Evolutionary conservation across 2,113 vertebrate genomes (phyloP).

Genomic region (Lethenteron reissneri): DNA sequence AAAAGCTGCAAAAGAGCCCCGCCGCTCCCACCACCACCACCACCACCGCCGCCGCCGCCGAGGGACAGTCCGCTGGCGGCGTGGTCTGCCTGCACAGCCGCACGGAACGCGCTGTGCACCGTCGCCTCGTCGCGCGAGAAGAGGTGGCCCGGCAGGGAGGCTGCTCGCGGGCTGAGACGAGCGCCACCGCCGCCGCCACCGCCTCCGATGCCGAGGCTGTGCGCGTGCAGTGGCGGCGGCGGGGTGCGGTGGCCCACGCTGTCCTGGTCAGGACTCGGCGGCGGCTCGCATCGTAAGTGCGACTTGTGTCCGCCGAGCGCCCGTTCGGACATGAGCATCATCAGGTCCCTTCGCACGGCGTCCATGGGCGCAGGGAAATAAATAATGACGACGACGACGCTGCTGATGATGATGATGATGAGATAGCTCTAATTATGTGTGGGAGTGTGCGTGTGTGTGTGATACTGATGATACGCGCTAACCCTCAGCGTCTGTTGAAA

Average conservation of each 20-base stretch:
- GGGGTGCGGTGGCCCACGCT: background rate
- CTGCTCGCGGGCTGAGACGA: background rate
- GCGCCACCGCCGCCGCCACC: background rate
- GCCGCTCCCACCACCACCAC: too few species aligned
- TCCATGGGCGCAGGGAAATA: background rate
- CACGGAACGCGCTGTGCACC: background rate
- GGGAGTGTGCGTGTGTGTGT: too few species aligned
- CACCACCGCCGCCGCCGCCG: too few species aligned
- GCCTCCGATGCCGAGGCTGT: background rate
- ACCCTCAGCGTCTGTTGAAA: too few species aligned
- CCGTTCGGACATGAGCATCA: conserved; percentile 5
- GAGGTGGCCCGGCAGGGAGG: conserved; percentile 3
- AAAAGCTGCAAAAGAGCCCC: background rate
- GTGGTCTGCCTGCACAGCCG: background rate
- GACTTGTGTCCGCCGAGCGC: background rate
- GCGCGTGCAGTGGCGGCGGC: background rate
- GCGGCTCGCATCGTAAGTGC: background rate
- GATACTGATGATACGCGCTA: too few species aligned
- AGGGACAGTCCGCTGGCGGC: background rate
- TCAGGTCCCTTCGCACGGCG: conserved; percentile 1
- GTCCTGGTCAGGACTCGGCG: too few species aligned
- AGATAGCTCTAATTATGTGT: too few species aligned
- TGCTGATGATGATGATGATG: too few species aligned
- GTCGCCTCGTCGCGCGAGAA: background rate
- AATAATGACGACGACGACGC: too few species aligned